Evolutionary conservation across 1,140 invertebrate species (phyloP).

Genomic region (Aphaenogaster rudis): DNA sequence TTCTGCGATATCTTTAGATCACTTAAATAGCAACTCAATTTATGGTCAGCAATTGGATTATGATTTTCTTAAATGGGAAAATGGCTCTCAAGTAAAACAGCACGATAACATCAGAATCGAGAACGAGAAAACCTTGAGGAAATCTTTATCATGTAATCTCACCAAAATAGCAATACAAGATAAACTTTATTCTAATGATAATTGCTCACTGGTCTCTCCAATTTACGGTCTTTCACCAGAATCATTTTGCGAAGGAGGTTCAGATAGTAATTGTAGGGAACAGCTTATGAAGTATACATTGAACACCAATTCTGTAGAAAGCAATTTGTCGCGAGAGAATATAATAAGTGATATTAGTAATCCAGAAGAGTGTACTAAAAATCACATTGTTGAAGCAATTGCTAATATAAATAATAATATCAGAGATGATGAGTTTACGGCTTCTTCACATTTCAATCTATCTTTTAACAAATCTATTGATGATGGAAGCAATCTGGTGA

Average conservation of each 20-base stretch:
- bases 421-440: neutral
- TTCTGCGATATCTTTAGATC: neutral
- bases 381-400: neutral
- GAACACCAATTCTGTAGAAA: neutral
- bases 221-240: slow-evolving; percentile 74
- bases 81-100: neutral
- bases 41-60: neutral
- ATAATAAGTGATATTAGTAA: neutral
- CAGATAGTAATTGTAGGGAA: slow-evolving; percentile 61
- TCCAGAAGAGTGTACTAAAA: neutral
- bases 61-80: neutral
- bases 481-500: neutral
- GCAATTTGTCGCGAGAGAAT: neutral
- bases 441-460: neutral
- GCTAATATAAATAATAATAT: neutral
- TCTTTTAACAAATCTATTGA: neutral
- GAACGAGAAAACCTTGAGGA: slow-evolving; percentile 52
- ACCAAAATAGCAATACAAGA: slow-evolving; percentile 5
- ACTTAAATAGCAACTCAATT: neutral
- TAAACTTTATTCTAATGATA: slow-evolving; percentile 6
- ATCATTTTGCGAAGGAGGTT: slow-evolving; percentile 77
- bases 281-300: slow-evolving; percentile 64
- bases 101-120: slow-evolving; percentile 21
- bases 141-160: slow-evolving; percentile 20
- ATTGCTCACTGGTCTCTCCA: slow-evolving; percentile 18